Base-by-base conservation (phyloP, 2,113 vertebrate genomes). In the Dipodomys spectabilis region DNA sequence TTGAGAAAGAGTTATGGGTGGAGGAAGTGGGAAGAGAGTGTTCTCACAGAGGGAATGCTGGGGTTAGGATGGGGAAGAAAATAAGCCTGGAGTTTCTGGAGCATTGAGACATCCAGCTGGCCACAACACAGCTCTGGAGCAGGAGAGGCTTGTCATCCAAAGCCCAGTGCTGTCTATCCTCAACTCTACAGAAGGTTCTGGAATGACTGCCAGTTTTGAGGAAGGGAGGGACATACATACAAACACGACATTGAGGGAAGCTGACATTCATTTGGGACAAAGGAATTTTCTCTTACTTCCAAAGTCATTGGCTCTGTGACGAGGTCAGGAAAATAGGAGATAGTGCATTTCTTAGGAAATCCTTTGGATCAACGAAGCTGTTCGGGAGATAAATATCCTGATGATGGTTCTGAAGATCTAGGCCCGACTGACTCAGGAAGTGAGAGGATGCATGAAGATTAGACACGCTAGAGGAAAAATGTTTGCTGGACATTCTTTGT, bases 311-410 rank as follows among this genome's bases (percentile, higher is more conserved):
- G 35, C 80, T 95, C 84, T 88, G 27, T 25, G 39, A 57, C 82
- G 65, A 95, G 91, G 84, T 94, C 88, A 93, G 92, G 88, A 92
- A 93, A 90, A 92, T 73, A 74, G 18, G 22, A 62, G 12, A 12
- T 25, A 77, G 45, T 6, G 7, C 67, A 53, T 90, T 82, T 92
- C 20, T 87, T 60, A 39, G 44, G 78, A 94, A 95, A 92, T 95
- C 13, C 91, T 91, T 90, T 27, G 75, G 90, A 60, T 35, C 67
- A 82, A 44, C 20, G 20, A 69, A 57, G 18, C 67, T 77, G 18
- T 88, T 19, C 39, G 64, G 44, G 62, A 94, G 89, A 95, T 92
- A 96, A 95, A 78, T 18, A 32, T 67, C 81, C 44, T 95, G 5
- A 22, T 64, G 68, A 82, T n/a, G 35, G 45, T 85, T 94, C 91